These are phyloP conservation scores for Arenaria interpres DNA, from an alignment of 2,113 vertebrate genomes.

Conservation along the genomic window DNA sequence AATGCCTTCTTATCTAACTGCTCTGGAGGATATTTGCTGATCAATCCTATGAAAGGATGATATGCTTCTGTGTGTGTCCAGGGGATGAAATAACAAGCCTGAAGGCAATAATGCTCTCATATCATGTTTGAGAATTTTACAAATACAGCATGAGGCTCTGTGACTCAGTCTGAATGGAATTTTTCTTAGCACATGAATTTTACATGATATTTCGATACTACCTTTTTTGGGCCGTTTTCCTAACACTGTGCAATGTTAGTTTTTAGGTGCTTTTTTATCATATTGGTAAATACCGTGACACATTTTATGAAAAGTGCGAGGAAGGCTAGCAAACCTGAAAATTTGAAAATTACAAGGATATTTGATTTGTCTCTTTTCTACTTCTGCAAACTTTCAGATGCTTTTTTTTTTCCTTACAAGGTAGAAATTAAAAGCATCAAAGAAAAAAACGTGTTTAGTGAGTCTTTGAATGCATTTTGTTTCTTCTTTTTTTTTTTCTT, in stretches of 20 bases:
- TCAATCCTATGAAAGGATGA: conserved; percentile 76
- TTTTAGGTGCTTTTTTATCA: conserved; percentile 48
- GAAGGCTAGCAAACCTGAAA: background rate
- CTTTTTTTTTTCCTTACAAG: background rate
- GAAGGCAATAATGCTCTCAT: conserved; percentile 71
- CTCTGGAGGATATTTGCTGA: conserved; percentile 75
- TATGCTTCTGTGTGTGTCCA: conserved; percentile 70
- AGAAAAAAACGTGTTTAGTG: background rate
- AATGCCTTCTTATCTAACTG: conserved; percentile 70
- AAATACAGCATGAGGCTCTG: conserved; percentile 68
- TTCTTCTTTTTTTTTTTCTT: background rate
- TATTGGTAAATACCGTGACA: background rate
- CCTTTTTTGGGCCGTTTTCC: conserved; percentile 58
- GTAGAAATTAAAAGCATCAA: background rate
- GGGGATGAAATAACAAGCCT: conserved; percentile 70
- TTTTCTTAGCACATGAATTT: conserved; percentile 70
- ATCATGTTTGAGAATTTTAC: conserved; percentile 73
- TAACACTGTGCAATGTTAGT: conserved; percentile 10
- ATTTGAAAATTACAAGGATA: conserved; percentile 16
- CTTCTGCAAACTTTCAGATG: background rate
- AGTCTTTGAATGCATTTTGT: background rate
- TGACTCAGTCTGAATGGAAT: conserved; percentile 70
- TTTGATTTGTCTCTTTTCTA: conserved; percentile 7
- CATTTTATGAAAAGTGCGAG: conserved; percentile 13
- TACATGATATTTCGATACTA: conserved; percentile 60